These are phyloP conservation scores for Gonioctena quinquepunctata DNA, from an alignment of 1,140 invertebrate species.

Conservation along the genomic window DNA sequence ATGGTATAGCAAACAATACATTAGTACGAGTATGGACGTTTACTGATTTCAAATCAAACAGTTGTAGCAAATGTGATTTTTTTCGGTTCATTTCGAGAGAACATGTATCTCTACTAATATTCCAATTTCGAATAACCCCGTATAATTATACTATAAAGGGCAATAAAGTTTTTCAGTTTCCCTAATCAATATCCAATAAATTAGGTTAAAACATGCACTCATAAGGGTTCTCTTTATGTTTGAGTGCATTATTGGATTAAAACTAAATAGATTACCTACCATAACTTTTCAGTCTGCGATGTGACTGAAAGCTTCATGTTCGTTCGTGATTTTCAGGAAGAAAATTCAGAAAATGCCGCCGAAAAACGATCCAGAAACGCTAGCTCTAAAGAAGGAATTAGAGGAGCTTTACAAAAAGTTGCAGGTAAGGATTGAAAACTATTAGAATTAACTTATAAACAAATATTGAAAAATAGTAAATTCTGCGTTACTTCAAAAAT, in stretches of 20 bases:
- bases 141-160: neutral
- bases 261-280: conserved; percentile 6
- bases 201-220: conserved; percentile 17
- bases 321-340: neutral
- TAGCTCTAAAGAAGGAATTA: conserved; percentile 76
- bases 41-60: too few species aligned
- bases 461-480: too few species aligned
- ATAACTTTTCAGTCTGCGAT: conserved; percentile 1
- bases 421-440: too few species aligned
- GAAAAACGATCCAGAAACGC: conserved; percentile 79
- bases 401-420: conserved; percentile 75
- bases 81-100: too few species aligned
- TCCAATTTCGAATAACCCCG: too few species aligned
- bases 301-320: neutral
- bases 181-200: conserved; percentile 8
- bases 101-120: too few species aligned
- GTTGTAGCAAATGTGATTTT: too few species aligned
- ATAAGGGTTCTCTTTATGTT: conserved; percentile 1
- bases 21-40: too few species aligned
- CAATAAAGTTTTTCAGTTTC: conserved; percentile 1
- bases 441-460: too few species aligned
- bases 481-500: too few species aligned
- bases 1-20: too few species aligned
- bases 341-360: conserved; percentile 59
- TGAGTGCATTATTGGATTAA: conserved; percentile 9